Conservation (phyloP, 2,888 invertebrate genomes). For the Lasioglossum villosulum region DNA sequence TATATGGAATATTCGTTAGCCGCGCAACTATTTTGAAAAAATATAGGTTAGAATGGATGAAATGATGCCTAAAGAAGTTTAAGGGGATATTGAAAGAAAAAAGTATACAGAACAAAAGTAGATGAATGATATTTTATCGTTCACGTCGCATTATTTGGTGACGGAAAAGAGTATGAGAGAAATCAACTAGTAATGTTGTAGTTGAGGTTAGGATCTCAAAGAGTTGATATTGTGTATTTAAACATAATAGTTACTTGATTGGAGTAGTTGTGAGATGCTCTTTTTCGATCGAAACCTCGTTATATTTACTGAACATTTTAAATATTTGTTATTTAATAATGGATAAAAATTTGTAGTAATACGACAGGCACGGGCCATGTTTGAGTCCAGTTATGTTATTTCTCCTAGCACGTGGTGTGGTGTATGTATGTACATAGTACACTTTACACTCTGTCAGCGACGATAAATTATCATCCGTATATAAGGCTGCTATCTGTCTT, state of each 20-base stretch:
- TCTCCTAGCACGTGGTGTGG: slow-evolving; percentile 12
- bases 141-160: background rate
- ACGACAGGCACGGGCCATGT: slow-evolving; percentile 75
- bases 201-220: slow-evolving; percentile 17
- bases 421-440: no score
- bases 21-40: background rate
- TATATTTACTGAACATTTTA: slow-evolving; percentile 45
- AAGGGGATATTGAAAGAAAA: background rate
- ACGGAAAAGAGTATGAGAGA: background rate
- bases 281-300: slow-evolving; percentile 32
- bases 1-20: background rate
- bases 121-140: background rate
- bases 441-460: background rate
- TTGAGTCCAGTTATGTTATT: slow-evolving; percentile 26
- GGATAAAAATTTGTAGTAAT: slow-evolving; percentile 63
- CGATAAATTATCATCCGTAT: background rate
- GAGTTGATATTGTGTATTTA: background rate
- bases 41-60: background rate
- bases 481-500: no score
- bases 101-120: background rate
- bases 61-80: background rate
- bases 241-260: background rate
- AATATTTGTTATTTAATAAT: slow-evolving; percentile 72
- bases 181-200: background rate
- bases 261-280: background rate